These are phyloP conservation scores for Amazona vittata DNA, from an alignment of 2,113 vertebrate species.

Conservation along the genomic window DNA sequence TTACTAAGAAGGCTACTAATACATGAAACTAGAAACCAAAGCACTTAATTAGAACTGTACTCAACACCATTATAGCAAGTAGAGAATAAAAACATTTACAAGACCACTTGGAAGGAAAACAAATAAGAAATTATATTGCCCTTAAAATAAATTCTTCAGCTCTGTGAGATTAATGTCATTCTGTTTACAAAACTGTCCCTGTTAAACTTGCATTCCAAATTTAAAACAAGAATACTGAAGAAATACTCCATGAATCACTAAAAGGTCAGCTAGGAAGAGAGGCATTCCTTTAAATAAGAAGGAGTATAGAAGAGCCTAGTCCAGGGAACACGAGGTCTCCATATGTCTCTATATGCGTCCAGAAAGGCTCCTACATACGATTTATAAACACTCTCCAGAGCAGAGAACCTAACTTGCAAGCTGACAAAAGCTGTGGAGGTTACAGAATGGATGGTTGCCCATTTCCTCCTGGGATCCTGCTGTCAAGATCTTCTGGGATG, in stretches of 20 bases:
- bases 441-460: constrained; percentile 61
- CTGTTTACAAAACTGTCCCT: background rate
- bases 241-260: background rate
- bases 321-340: constrained; percentile 62
- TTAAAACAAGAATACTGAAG: constrained; percentile 1
- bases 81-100: background rate
- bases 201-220: background rate
- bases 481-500: constrained; percentile 61
- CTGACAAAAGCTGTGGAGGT: constrained; percentile 67
- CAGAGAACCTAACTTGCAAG: constrained; percentile 39
- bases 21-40: background rate
- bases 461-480: constrained; percentile 61
- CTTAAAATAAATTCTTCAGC: background rate
- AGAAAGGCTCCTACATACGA: constrained; percentile 9
- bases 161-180: background rate
- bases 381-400: constrained; percentile 62
- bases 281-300: constrained; percentile 47
- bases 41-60: background rate
- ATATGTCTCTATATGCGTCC: constrained; percentile 70
- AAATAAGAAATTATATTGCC: background rate
- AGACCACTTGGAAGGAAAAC: background rate
- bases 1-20: background rate
- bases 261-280: constrained; percentile 28
- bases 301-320: background rate
- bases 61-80: background rate